phyloP scores from a whole-genome alignment of 2,797 vertebrate genomes.

The Hozukius guyotensis region DNA sequence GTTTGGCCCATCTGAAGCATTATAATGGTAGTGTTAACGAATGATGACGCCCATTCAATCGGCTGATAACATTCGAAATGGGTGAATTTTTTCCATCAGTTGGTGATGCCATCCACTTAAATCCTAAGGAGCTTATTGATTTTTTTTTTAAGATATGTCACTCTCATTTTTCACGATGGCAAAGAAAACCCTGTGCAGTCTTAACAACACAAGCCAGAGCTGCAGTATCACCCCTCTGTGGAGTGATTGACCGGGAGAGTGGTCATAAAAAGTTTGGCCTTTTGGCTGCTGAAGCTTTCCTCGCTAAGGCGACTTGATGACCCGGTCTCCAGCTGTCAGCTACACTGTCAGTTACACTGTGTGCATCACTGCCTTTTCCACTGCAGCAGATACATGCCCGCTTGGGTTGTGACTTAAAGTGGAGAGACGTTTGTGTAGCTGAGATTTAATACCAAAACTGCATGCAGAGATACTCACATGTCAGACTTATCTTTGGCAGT shows the following conservation, averaged over 20 bases:
- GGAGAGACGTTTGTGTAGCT: conserved; percentile 23
- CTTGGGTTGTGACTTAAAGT: conserved; percentile 16
- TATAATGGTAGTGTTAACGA: fast-evolving
- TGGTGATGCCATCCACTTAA: conserved; percentile 8
- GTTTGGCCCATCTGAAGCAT: neutral
- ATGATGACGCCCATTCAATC: neutral
- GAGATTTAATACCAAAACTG: neutral
- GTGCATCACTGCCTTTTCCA: conserved; percentile 30
- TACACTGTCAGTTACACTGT: conserved; percentile 29
- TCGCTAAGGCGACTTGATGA: conserved; percentile 21
- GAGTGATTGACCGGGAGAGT: conserved; percentile 15
- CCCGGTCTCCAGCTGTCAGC: conserved; percentile 45
- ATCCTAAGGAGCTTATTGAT: conserved; percentile 23
- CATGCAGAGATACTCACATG: conserved; percentile 9
- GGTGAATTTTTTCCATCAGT: neutral
- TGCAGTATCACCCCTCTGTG: neutral
- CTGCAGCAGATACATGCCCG: conserved; percentile 26
- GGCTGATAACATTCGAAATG: neutral
- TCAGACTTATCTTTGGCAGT: conserved; percentile 25
- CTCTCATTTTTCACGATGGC: neutral
- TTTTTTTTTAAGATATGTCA: conserved; percentile 13
- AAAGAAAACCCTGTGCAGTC: neutral
- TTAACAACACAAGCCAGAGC: neutral
- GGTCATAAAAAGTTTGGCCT: conserved; percentile 28
- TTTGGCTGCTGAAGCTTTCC: conserved; percentile 8